Evolutionary conservation across 2,888 invertebrate species (phyloP), one percentile per base, ranked within the genome.

Genomic region (Polymixis flavicincta): DNA sequence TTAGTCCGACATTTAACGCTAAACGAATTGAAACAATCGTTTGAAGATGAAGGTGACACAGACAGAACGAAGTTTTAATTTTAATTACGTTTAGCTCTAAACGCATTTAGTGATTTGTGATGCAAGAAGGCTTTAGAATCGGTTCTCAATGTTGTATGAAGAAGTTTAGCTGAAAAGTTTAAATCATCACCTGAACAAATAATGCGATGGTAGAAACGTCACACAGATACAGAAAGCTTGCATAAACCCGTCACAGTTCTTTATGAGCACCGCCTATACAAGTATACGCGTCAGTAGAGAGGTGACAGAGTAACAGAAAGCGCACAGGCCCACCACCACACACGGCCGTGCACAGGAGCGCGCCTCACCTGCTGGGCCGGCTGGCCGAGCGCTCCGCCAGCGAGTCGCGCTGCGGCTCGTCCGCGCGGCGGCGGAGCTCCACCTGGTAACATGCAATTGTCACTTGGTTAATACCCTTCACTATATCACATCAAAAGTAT

Each of bases 351-450:
- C 0, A 22, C n/a, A 28, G 57, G 45, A 54, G 54, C 59, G 25
- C 32, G 45, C 0, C 85, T 86, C 76, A 96, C 96, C 96, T 96
- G 95, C 96, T 96, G 82, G 96, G 96, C 1, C 95, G 82, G 85
- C 94, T 94, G 82, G 94, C 93, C 67, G 92, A 85, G 69, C 90
- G 92, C 82, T 92, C 93, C 14, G 94, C 91, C 78, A 84, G 83
- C 19, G 83, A 78, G 91, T 95, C 95, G 4, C 95, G 91, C 86
- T 94, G 95, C 68, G 95, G 95, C 89, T 92, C 94, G 76, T 94
- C 93, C 19, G 84, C 87, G 19, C 88, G 88, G 0, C 90, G 86
- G 0, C 93, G 89, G 63, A 92, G 83, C 85, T 92, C 88, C 77
- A 93, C 93, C 93, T 94, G 4, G 0, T 0, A 9, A n/a, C 2